Base-by-base conservation (phyloP, 2,797 vertebrate genomes). In the Chloroceryle amazona region DNA sequence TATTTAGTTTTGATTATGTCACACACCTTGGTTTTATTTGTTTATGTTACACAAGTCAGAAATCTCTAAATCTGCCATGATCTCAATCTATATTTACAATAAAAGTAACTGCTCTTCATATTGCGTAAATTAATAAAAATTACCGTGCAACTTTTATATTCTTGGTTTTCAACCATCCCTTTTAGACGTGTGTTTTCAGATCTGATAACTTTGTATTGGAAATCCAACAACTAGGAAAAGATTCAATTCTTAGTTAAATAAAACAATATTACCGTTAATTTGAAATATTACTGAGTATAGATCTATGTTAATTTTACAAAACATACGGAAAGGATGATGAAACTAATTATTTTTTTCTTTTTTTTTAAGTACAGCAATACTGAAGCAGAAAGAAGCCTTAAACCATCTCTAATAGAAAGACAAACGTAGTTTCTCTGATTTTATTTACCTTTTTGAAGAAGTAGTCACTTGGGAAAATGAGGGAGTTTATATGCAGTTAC, bases 151-250 rank as follows among this genome's bases (percentile, higher is more conserved):
- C 8, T 72, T 85, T 90, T 92, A 31, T 91, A 66, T 33, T 97
- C 96, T 81, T 96, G 83, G 58, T 96, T 95, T 81, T 97, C 97
- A 92, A 98, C 67, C 78, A 97, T 97, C 75, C 96, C 97, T 94
- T 98, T 98, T 25, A 98, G 81, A 63, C 96, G 97, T 22, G 76
- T 90, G 72, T 98, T 98, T 97, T 97, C 98, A 33, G 87, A 95
- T 94, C 89, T 88, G 86, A 97, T 70, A 81, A 92, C 86, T 84
- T 96, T 93, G 44, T 96, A 96, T 41, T 0, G 96, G 84, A 95
- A 94, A 74, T 97, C 96, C 67, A 97, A 57, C 63, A 98, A 88
- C 98, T 98, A 94, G 68, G 88, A 94, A 85, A 94, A 95, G 63
- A 95, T 93, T 19, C 6, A 92, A 44, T 73, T 73, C 54, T 94